phyloP scores from a whole-genome alignment of 2,113 vertebrate species.

The Corythornis cristatus region DNA sequence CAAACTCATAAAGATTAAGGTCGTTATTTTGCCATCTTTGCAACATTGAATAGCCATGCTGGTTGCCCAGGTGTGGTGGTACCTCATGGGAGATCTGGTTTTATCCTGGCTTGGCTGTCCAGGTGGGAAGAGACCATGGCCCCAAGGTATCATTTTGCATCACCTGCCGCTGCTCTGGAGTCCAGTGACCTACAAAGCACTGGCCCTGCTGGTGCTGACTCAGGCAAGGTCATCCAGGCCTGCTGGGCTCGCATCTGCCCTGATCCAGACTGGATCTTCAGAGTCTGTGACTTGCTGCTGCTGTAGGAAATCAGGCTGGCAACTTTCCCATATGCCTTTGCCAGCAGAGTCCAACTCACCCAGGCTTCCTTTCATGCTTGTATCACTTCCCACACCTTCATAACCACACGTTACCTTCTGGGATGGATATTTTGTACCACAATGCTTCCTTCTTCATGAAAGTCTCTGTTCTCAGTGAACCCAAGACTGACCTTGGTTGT shows the following conservation, averaged over 20 bases:
- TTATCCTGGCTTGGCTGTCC: background rate
- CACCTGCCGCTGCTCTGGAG: background rate
- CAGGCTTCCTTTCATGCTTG: background rate
- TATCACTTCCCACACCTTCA: background rate
- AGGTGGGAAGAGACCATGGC: background rate
- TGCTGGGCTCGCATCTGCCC: background rate
- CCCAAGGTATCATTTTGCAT: background rate
- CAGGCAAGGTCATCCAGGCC: background rate
- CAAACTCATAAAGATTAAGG: background rate
- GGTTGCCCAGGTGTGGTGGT: background rate
- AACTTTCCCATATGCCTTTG: background rate
- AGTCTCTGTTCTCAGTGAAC: background rate
- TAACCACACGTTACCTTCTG: background rate
- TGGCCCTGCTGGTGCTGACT: background rate
- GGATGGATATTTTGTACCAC: background rate
- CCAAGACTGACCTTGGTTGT: rapidly evolving
- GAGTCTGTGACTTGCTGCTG: background rate
- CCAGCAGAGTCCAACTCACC: background rate
- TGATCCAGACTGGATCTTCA: background rate
- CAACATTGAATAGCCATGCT: background rate
- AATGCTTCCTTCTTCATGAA: background rate
- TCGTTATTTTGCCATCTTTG: background rate
- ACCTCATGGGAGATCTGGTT: background rate
- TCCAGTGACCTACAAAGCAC: background rate
- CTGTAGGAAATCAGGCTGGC: background rate